These are phyloP conservation scores for Montipora capricornis DNA, from an alignment of 64 coral and sea anemone genomes.

Conservation along the genomic window DNA sequence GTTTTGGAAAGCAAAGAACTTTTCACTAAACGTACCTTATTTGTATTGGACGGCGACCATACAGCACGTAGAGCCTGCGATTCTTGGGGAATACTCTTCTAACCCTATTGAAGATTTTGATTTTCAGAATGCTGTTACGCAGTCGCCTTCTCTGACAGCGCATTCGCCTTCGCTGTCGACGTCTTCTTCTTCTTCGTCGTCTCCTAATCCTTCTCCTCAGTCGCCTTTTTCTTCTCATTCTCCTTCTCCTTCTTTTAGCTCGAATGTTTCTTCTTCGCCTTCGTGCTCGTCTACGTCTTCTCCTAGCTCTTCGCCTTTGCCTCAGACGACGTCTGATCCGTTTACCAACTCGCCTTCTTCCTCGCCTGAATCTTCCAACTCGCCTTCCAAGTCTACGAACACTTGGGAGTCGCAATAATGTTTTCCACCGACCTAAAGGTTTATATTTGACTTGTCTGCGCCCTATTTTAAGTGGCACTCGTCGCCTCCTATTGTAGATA, in stretches of 20 bases:
- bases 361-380: background rate
- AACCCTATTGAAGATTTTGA: background rate
- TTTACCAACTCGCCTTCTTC: background rate
- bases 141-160: slow-evolving; percentile 20
- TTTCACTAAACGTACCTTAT: background rate
- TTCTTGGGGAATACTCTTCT: background rate
- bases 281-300: slow-evolving; percentile 10
- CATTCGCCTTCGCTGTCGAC: background rate
- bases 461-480: background rate
- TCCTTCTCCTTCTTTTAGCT: slow-evolving; percentile 8
- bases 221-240: slow-evolving; percentile 10
- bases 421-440: background rate
- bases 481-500: background rate
- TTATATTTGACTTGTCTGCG: background rate
- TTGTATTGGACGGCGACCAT: background rate
- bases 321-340: background rate
- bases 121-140: slow-evolving; percentile 1
- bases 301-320: background rate
- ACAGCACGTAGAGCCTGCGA: background rate
- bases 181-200: slow-evolving; percentile 27
- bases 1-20: background rate
- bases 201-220: slow-evolving; percentile 22
- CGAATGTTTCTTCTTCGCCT: slow-evolving; percentile 25
- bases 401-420: background rate
- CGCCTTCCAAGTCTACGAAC: background rate